Evolutionary conservation across 2,888 invertebrate genomes (phyloP), one percentile per base, ranked within the genome.

Genomic region (Trissolcus japonicus): DNA sequence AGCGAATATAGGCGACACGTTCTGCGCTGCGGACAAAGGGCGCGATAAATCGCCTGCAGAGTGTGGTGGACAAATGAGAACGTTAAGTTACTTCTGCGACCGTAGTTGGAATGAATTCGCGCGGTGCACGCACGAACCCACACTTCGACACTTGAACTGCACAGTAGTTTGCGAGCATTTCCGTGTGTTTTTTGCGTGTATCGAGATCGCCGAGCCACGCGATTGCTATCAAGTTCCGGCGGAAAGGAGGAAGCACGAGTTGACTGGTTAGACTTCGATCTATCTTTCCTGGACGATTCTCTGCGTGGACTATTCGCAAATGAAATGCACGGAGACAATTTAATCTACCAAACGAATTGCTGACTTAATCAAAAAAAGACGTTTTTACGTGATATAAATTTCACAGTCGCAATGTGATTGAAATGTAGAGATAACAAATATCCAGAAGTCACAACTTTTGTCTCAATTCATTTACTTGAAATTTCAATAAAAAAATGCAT

Each of bases 191-290:
- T 79, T 59, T 68, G 68, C 77, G 72, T 54, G 69, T 73, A 79
- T 78, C 69, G 76, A 65, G 81, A 76, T 76, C 54, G 76, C 73
- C 63, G 75, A 69, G 80, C 67, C 50, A 82, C 84, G 87, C 84
- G 87, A 87, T 88, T 79, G 86, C 85, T 86, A 87, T 87, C 86
- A 82, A 83, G 84, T 86, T 88, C 86, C 87, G 86, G 82, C 86
- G 87, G 87, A 87, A 87, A 83, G 82, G 82, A 84, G 83, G 85
- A 84, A 86, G 83, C 84, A 79, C 76, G 79, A 78, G 76, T 76
- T 80, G 67, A 56, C 72, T 61, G 79, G 73, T 74, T 71, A 74
- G 62, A 61, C 68, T 65, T 77, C 67, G 83, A 85, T 84, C 81
- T 82, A 83, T 83, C 84, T 81, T 82, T 82, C 80, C 80, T 71